Conservation (phyloP, 2,888 invertebrate genomes). For the Myopa tessellatipennis region DNA sequence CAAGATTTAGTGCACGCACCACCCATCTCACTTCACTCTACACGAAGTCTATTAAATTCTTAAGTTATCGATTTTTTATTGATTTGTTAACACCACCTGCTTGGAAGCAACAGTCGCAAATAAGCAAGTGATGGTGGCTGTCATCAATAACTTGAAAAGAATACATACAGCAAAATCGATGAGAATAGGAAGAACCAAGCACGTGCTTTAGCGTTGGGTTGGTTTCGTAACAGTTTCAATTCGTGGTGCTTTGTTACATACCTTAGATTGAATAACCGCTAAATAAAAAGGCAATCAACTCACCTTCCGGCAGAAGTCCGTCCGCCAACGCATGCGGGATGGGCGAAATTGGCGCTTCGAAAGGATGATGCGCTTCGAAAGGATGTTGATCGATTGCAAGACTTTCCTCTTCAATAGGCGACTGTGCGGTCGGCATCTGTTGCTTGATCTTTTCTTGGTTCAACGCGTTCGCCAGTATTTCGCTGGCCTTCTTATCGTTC, state of each 20-base stretch:
- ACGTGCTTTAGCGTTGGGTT: too few species aligned
- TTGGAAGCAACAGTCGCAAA: too few species aligned
- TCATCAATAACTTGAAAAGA: too few species aligned
- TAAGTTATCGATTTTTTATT: conserved; percentile 2
- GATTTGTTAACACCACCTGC: background rate
- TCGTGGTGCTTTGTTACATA: too few species aligned
- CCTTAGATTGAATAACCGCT: background rate
- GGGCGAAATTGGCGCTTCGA: conserved; percentile 61
- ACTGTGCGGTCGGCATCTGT: conserved; percentile 57
- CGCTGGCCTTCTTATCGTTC: conserved; percentile 78
- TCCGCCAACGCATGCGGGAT: conserved; percentile 53
- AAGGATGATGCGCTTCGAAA: conserved; percentile 49
- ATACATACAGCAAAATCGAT: conserved; percentile 5
- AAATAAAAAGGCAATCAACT: conserved; percentile 6
- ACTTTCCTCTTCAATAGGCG: conserved; percentile 64
- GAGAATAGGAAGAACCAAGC: too few species aligned
- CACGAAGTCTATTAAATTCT: background rate
- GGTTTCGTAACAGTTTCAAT: too few species aligned
- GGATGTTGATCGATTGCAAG: conserved; percentile 57
- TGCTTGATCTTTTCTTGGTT: conserved; percentile 59
- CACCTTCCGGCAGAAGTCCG: conserved; percentile 40
- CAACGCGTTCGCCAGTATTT: conserved; percentile 70
- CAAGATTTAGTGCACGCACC: too few species aligned
- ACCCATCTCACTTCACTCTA: background rate
- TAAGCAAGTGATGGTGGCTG: too few species aligned